A percentile compares a stretch with the other conserved stretches of the same genome.
phyloP scores from a whole-genome alignment of 1,140 invertebrate genomes.

The Drosophila kanapiae region DNA sequence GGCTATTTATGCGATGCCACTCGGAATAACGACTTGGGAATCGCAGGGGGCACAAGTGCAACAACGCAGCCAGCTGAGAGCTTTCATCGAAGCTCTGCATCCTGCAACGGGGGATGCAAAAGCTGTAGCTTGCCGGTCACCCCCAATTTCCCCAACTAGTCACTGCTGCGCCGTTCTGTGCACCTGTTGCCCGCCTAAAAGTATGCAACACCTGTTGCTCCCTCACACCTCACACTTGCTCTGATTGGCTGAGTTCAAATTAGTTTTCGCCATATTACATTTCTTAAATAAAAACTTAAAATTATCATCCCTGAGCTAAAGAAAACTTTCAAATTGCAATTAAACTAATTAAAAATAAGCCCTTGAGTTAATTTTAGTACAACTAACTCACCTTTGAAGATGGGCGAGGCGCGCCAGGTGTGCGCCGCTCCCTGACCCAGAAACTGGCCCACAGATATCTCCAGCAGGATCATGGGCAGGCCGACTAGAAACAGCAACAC shows the following conservation, averaged over 20 bases:
- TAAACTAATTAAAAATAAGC: too few relatives aligned
- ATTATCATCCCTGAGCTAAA: background rate
- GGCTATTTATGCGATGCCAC: slow-evolving; percentile 46
- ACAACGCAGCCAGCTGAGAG: slow-evolving; percentile 28
- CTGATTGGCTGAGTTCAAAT: background rate
- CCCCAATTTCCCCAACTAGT: background rate
- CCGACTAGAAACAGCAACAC: slow-evolving; percentile 84
- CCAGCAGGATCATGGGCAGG: slow-evolving; percentile 82
- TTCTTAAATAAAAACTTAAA: background rate
- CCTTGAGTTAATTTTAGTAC: background rate
- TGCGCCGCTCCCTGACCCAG: slow-evolving; percentile 84
- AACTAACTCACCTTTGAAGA: slow-evolving; percentile 80
- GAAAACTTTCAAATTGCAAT: background rate
- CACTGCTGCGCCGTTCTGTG: slow-evolving; percentile 13
- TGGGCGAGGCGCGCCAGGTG: slow-evolving; percentile 84
- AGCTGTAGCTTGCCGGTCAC: slow-evolving; percentile 22
- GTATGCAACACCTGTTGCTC: slow-evolving; percentile 39
- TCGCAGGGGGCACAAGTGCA: slow-evolving; percentile 57
- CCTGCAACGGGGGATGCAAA: slow-evolving; percentile 48
- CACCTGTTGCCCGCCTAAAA: slow-evolving; percentile 36
- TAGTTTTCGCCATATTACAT: background rate
- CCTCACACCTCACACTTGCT: background rate
- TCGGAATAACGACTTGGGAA: slow-evolving; percentile 66
- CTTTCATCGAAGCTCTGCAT: slow-evolving; percentile 48
- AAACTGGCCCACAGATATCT: slow-evolving; percentile 84